Base-by-base conservation (phyloP, 2,797 vertebrate genomes). In the Potorous gilbertii region DNA sequence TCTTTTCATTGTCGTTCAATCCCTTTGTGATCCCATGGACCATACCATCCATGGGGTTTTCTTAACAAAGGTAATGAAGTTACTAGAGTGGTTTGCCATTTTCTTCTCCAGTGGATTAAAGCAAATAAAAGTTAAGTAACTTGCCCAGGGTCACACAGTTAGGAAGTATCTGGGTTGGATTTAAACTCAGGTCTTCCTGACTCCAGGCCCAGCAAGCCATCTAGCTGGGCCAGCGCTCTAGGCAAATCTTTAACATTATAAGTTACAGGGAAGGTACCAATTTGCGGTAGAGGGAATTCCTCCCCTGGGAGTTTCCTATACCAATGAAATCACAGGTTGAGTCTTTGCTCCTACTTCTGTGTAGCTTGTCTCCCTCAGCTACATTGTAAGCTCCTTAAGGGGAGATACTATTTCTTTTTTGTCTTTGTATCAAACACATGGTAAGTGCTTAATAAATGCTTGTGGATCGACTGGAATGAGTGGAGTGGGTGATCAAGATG, bases 331-430 rank as follows among this genome's bases (percentile, higher is more conserved):
- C 34, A 66, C 14, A 66, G 34, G 62, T 66, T 74, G 66, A 74
- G n/a, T 74, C n/a, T 1, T 8, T 66, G n/a, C 1, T 6, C 16
- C 34, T 21, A 74, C 40, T 74, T 16, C 18, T 40, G 21, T 21
- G 5, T 5, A 74, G 1, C 34, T 0, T 57, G 14, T 59, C 12
- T 50, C 5, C 40, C 12, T 10, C 56, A 28, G 3, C 11, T 40
- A 10, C 92, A 50, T 31, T 29, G 24, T 54, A 16, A 87, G 29
- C 16, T 74, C 28, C 9, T 6, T 34, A 5, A 92, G 55, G 54
- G 28, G 12, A n/a, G 57, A 89, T 54, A 31, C 0, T 10, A 16
- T 8, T 24, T 31, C 0, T 0, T 0, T 34, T 93, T 29, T 1
- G 13, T 14, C 92, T 54, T 18, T 1, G 87, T 13, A 28, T 62